These are phyloP conservation scores for Merops nubicus DNA, from an alignment of 2,113 vertebrate species.

Conservation along the genomic window DNA sequence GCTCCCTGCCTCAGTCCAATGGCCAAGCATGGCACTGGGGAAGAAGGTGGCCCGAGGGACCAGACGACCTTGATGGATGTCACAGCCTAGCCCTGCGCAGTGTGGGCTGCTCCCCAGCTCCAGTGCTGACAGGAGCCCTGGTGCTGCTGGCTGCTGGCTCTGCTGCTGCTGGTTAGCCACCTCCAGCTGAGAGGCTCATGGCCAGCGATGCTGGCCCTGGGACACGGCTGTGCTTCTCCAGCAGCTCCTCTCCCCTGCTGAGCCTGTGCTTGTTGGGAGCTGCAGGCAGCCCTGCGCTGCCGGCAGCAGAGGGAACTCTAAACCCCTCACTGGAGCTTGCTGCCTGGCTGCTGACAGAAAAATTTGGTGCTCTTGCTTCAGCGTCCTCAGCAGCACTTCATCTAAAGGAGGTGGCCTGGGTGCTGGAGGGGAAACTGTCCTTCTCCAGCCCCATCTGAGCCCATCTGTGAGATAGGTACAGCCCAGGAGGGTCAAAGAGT, in stretches of 20 bases:
- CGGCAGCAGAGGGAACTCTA: slow-evolving; percentile 56
- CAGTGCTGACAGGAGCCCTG: not conserved
- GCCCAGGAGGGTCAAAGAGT: not conserved
- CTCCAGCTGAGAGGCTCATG: not conserved
- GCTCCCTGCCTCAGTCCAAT: not conserved
- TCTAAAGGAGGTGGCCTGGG: not conserved
- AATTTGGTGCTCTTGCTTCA: not conserved
- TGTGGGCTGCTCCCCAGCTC: not conserved
- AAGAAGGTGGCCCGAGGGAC: not conserved
- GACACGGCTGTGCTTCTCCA: not conserved
- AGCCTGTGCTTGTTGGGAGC: not conserved
- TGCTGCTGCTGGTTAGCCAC: not conserved
- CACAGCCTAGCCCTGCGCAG: not conserved
- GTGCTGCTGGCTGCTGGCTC: not conserved
- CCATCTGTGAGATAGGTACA: not conserved
- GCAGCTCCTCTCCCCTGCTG: fast-evolving
- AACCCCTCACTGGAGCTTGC: not conserved
- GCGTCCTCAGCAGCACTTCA: not conserved
- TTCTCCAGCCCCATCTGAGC: not conserved
- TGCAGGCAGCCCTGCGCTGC: not conserved
- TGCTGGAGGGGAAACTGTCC: not conserved
- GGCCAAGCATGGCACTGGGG: fast-evolving
- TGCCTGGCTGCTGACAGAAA: not conserved
- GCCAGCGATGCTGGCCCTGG: not conserved
- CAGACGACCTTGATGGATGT: not conserved